phyloP scores from a whole-genome alignment of 2,888 invertebrate genomes.

The Habrosyne pyritoides region DNA sequence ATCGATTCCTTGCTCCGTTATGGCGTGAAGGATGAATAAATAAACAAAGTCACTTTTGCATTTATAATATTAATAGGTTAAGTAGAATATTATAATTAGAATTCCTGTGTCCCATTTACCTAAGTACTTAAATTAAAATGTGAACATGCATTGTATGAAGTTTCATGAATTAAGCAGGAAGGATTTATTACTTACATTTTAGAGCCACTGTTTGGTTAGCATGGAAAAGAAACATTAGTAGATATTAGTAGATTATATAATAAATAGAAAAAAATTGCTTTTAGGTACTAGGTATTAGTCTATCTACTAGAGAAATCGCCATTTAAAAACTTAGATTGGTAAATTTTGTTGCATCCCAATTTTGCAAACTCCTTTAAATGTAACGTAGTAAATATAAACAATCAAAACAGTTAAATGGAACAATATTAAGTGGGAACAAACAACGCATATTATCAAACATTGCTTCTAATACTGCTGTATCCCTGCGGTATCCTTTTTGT shows the following conservation, averaged over 20 bases:
- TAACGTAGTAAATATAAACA: background rate
- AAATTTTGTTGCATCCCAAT: background rate
- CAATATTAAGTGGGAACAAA: conserved; percentile 37
- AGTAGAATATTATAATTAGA: no score
- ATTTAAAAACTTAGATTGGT: background rate
- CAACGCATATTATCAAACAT: conserved; percentile 60
- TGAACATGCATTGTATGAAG: background rate
- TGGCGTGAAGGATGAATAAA: no score
- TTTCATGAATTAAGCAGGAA: background rate
- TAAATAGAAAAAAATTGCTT: no score
- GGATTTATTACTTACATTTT: conserved; percentile 70
- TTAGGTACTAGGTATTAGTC: background rate
- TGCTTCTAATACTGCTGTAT: conserved; percentile 56
- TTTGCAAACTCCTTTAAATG: background rate
- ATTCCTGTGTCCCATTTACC: no score
- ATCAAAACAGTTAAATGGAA: background rate
- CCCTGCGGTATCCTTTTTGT: conserved; percentile 59
- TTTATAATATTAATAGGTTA: no score
- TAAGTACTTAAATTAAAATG: background rate
- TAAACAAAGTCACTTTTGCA: no score
- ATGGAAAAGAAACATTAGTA: conserved; percentile 56
- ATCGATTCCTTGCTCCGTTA: no score
- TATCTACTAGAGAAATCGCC: background rate
- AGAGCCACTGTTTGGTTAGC: conserved; percentile 72
- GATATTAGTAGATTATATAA: conserved; percentile 11